These are phyloP conservation scores for Myrmecophaga tridactyla DNA, from an alignment of 2,113 vertebrate species.

Conservation along the genomic window DNA sequence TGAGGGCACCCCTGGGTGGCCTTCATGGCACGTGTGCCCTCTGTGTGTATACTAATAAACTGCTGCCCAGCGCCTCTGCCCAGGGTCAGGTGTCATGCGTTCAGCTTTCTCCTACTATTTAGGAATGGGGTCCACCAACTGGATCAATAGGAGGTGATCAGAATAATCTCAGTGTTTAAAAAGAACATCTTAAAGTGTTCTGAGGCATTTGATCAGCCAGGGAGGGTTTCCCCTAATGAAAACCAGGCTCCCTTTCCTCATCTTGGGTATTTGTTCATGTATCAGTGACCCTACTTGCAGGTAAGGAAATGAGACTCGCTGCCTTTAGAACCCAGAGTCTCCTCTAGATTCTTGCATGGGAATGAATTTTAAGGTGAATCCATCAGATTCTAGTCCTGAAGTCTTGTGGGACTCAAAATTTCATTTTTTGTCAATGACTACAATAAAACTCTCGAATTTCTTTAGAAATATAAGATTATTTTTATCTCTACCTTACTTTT, in stretches of 20 bases:
- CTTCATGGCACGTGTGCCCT: too few species aligned
- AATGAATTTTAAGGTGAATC: not conserved
- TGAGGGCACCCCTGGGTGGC: too few species aligned
- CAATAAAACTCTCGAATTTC: not conserved
- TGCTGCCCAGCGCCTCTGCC: too few species aligned
- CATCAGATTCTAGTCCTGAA: not conserved
- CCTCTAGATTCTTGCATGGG: not conserved
- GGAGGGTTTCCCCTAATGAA: not conserved
- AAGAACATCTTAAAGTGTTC: not conserved
- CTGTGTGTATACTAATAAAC: too few species aligned
- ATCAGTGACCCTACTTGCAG: not conserved
- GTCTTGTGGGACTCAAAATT: not conserved
- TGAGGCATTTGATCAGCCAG: not conserved
- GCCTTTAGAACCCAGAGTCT: not conserved
- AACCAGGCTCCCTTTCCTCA: not conserved
- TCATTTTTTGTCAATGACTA: not conserved
- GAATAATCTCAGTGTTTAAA: not conserved
- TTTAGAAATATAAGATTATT: conserved; percentile 1
- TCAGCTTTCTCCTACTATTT: too few species aligned
- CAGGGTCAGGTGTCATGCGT: too few species aligned
- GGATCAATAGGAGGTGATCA: too few species aligned
- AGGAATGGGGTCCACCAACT: too few species aligned
- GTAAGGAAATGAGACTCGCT: not conserved
- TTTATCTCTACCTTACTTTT: not conserved
- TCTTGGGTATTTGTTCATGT: not conserved